Base-by-base conservation (phyloP, 2,888 invertebrate species). In the Dryocosmus kuriphilus region DNA sequence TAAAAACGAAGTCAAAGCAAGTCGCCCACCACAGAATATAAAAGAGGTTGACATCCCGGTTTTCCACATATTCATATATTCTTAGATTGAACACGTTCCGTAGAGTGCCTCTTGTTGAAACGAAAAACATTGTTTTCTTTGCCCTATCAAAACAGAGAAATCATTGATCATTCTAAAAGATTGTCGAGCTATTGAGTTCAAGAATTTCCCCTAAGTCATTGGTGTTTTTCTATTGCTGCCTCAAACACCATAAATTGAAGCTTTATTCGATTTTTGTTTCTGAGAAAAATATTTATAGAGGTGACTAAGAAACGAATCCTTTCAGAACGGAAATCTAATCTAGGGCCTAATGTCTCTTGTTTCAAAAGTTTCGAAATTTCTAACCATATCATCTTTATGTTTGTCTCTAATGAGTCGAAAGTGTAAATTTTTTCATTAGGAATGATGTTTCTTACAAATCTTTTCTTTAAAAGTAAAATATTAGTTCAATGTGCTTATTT, bases 1-100 rank as follows among this genome's bases (percentile, higher is more conserved):
- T 46, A 57, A 22, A 22, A 22, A 24, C 22, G 24, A 57, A 57
- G 57, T 24, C 24, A 22, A 11, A 57, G 57, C 3, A 24, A 57
- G 11, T 24, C 57, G 57, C 57, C 57, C 24, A 57, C 57, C 24
- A 57, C 57, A 57, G 57, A 57, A 57, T 51, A 51, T 51, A 51
- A 57, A n/a, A 57, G 24, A 57, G 11, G 57, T 24, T 57, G 24
- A 57, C 22, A 57, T 57, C 11, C 57, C 57, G 57, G 57, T 11
- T 57, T 57, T 57, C 14, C 57, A 8, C 57, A 57, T 11, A 57
- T 24, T 11, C 57, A 57, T 11, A 57, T 24, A 57, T 57, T 57
- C 57, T 3, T 57, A 24, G 22, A 14, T 11, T 9, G 2, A 57
- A 14, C 57, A 57, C 14, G n/a, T 51, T 51, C n/a, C 41, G n/a